Evolutionary conservation across 2,797 vertebrate species (phyloP), one percentile per base, ranked within the genome.

Genomic region (Rousettus madagascariensis): DNA sequence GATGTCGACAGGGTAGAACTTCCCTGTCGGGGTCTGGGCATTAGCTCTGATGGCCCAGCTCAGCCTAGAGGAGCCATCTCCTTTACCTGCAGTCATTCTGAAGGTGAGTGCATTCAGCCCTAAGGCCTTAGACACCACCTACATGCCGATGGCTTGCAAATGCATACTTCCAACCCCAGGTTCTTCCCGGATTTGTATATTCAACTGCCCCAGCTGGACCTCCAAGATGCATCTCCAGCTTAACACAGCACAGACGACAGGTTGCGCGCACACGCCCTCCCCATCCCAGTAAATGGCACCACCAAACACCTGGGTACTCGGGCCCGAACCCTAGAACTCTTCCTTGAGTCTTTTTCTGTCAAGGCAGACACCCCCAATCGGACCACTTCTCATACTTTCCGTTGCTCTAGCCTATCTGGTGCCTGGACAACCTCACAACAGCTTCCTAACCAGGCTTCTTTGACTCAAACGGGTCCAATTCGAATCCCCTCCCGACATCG

Each of bases 121-220:
- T 1, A 0, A 0, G 3, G 68, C 63, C 59, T n/a, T 11, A 33
- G 43, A 16, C 6, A 2, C 65, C 30, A 9, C 6, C 68, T 36
- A 5, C 4, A 0, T 2, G 26, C 16, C 1, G 6, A 20, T 0
- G 2, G 80, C 46, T 30, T n/a, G 59, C 63, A 41, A 15, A 26
- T 2, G 15, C 33, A 20, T 0, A 15, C 30, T 46, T 38, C n/a
- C 24, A 41, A 41, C 71, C 59, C 49, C 57, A 36, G 72, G 19
- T n/a, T 89, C 88, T 57, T 65, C 28, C 33, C 10, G 38, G 43
- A 46, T 9, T 19, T 15, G 22, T 38, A 17, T 17, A 49, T 49
- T 84, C 55, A 55, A 0, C 9, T 20, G 24, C 30, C 12, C 30
- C 1, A 12, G 46, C 53, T 86, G 65, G 94, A 53, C 8, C 72